Base-by-base conservation (phyloP, 2,113 vertebrate genomes). In the Oryzias celebensis region DNA sequence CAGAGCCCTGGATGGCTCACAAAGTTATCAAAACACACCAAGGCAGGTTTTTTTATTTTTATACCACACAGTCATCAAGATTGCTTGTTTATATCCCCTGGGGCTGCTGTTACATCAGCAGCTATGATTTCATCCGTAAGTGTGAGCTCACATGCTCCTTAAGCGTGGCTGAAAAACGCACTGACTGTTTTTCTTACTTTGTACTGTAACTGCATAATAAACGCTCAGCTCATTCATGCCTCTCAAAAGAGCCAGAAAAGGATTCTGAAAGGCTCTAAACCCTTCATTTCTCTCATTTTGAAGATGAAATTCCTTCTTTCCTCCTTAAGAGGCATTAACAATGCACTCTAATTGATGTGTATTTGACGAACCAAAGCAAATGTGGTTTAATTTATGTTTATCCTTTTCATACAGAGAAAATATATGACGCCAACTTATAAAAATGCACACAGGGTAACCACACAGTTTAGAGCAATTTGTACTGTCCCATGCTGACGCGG, bases 91-190 rank as follows among this genome's bases (percentile, higher is more conserved):
- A 43, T 20, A 23, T 10, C 61, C 55, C 13, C 42, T 20, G 52
- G 44, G 51, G 52, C 31, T 15, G 16, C 47, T 65, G 47, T 68
- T 56, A 67, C 63, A 60, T 67, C 66, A 68, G 55, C 53, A 63
- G 24, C 55, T 50, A 43, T 52, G 78, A 77, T 62, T 75, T 75
- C 57, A 75, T 58, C 56, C 13, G 0, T 58, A 70, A 22, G 55
- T 68, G 62, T 65, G 65, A 60, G 31, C 58, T 80, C 57, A 72
- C 58, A 61, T 70, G 66, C 43, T 43, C 5, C 23, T 43, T 18
- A 67, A 7, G 4, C 53, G 75, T 1, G 63, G 58, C 62, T 47
- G 2, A 80, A 65, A 68, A 60, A 12, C 36, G 18, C 51, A 20
- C 31, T 14, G 50, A 52, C 42, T 20, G 4, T 17, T 52, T 51